phyloP scores from a whole-genome alignment of 2,113 vertebrate genomes.

The Saccopteryx leptura region DNA sequence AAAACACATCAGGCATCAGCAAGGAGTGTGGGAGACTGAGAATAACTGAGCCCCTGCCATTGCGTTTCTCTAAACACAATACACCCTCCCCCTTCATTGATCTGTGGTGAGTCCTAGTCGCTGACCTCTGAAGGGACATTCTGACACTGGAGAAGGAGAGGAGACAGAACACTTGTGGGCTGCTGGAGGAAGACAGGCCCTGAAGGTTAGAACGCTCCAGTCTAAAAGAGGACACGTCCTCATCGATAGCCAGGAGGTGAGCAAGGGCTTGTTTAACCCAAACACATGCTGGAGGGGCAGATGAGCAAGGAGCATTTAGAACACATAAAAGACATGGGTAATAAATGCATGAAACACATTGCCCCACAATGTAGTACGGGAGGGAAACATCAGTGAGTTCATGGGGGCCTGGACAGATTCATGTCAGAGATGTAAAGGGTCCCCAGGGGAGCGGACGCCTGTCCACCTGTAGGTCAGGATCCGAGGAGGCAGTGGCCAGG shows the following conservation, averaged over 20 bases:
- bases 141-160: not conserved
- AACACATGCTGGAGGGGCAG: slow-evolving; percentile 50
- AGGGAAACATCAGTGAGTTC: slow-evolving; percentile 69
- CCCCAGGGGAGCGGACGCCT: slow-evolving; percentile 8
- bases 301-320: slow-evolving; percentile 51
- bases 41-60: not conserved
- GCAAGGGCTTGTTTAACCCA: slow-evolving; percentile 39
- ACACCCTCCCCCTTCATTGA: not conserved
- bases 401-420: slow-evolving; percentile 24
- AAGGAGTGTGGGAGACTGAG: not conserved
- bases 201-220: slow-evolving; percentile 18
- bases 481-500: not conserved
- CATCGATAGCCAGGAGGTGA: slow-evolving; percentile 57
- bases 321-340: slow-evolving; percentile 72
- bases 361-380: slow-evolving; percentile 30
- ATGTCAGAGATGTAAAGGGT: slow-evolving; percentile 56
- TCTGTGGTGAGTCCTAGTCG: not conserved
- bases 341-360: slow-evolving; percentile 63
- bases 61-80: not conserved
- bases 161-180: not conserved
- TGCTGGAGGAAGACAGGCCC: not conserved
- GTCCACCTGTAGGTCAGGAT: not conserved
- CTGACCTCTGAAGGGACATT: not conserved
- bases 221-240: not conserved
- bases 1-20: slow-evolving; percentile 1